Evolutionary conservation across 2,888 invertebrate species (phyloP).

Genomic region (Drosophila recens): DNA sequence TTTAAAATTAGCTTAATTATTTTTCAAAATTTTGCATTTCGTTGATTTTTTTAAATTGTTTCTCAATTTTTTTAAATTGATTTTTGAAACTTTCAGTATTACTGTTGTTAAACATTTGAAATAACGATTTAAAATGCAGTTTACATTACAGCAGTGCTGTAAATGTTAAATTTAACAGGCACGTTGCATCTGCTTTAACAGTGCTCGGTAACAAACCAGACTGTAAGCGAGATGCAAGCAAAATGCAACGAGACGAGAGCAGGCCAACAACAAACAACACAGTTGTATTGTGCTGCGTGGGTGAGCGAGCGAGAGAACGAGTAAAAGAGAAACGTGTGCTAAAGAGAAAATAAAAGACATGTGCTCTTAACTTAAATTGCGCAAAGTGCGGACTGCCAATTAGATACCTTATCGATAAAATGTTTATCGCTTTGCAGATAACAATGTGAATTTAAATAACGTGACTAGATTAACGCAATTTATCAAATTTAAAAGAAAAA

Average conservation of each 20-base stretch:
- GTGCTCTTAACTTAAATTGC: slow-evolving; percentile 38
- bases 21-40: too few species aligned
- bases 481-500: background rate
- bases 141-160: slow-evolving; percentile 6
- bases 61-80: background rate
- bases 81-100: too few species aligned
- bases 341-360: slow-evolving; percentile 30
- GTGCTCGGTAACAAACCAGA: background rate
- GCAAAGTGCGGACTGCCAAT: slow-evolving; percentile 27
- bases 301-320: slow-evolving; percentile 34
- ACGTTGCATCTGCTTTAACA: slow-evolving; percentile 17
- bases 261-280: background rate
- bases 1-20: too few species aligned
- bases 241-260: slow-evolving; percentile 50
- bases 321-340: slow-evolving; percentile 28
- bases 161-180: background rate
- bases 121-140: slow-evolving; percentile 26
- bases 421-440: slow-evolving; percentile 10
- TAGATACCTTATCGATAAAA: slow-evolving; percentile 48
- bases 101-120: slow-evolving; percentile 7
- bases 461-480: background rate
- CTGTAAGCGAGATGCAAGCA: slow-evolving; percentile 24
- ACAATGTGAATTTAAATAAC: slow-evolving; percentile 1
- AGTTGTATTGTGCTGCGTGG: slow-evolving; percentile 35
- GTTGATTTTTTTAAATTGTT: slow-evolving; percentile 4